Percentiles rank a stretch among this genome's conserved stretches.
Conservation (phyloP, 1,140 invertebrate species). For the Cotesia glomerata region DNA sequence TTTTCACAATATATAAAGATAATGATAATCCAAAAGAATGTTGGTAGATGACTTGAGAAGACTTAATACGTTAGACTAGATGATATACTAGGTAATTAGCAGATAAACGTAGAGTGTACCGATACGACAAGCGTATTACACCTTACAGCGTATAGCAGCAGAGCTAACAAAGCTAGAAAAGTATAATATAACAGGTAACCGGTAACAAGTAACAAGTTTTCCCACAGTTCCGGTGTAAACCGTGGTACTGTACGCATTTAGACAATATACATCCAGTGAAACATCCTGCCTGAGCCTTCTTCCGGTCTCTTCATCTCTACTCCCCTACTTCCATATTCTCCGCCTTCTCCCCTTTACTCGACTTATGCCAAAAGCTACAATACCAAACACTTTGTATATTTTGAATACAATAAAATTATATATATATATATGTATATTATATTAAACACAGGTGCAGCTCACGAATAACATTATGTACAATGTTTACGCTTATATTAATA, state of each 20-base stretch:
- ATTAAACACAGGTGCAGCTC: neutral
- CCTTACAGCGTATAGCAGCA: too few species aligned
- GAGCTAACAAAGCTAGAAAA: too few species aligned
- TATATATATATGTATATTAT: neutral
- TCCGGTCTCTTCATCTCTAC: constrained; percentile 37
- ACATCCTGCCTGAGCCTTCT: constrained; percentile 47
- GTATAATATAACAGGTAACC: too few species aligned
- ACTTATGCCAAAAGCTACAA: too few species aligned
- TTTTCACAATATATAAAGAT: neutral
- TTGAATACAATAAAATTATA: neutral
- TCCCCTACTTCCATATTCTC: neutral
- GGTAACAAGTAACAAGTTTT: constrained; percentile 37
- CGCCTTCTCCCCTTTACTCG: neutral
- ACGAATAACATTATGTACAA: neutral
- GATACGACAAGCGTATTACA: too few species aligned
- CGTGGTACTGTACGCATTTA: constrained; percentile 17
- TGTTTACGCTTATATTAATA: neutral
- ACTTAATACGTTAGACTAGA: neutral
- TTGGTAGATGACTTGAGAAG: neutral
- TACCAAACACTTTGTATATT: neutral
- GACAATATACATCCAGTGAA: too few species aligned
- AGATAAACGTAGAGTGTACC: neutral
- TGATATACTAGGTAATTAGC: neutral
- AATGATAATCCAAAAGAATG: neutral
- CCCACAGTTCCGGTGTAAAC: constrained; percentile 50